Evolutionary conservation across 2,797 vertebrate species (phyloP).

Genomic region (Amblyopsis hoosieri): DNA sequence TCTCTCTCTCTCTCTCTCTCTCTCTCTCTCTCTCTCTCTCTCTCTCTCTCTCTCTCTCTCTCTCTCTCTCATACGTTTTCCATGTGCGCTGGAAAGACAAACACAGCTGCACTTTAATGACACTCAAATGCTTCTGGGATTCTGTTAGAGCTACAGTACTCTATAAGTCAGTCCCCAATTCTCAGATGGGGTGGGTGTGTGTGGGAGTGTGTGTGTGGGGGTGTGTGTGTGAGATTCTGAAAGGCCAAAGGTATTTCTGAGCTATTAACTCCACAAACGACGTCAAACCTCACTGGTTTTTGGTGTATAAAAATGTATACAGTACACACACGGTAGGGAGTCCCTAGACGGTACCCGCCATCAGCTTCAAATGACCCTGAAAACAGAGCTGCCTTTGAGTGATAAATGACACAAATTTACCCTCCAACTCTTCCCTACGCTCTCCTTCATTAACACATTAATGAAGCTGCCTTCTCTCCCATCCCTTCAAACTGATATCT

Average conservation of each 20-base stretch:
- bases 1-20: conserved; percentile 36
- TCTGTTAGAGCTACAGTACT: conserved; percentile 40
- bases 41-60: conserved; percentile 21
- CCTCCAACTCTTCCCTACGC: conserved; percentile 34
- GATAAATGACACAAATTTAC: conserved; percentile 71
- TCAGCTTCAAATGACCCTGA: conserved; percentile 67
- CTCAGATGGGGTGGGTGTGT: conserved; percentile 8
- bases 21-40: conserved; percentile 47
- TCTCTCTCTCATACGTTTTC: conserved; percentile 72
- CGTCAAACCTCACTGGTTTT: conserved; percentile 37
- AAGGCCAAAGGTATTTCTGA: conserved; percentile 45
- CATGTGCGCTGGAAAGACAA: conserved; percentile 79
- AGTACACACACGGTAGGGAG: conserved; percentile 38
- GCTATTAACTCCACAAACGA: conserved; percentile 27
- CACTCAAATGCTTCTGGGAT: conserved; percentile 73
- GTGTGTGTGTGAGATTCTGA: conserved; percentile 24
- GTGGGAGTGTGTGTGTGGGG: conserved; percentile 12
- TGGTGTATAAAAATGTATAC: conserved; percentile 7
- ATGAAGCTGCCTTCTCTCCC: conserved; percentile 1
- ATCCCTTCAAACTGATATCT: conserved; percentile 17
- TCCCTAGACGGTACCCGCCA: conserved; percentile 50
- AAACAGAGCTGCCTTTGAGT: conserved; percentile 64
- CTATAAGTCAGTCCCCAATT: conserved; percentile 13
- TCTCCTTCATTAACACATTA: conserved; percentile 11
- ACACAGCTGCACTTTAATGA: conserved; percentile 82